Evolutionary conservation across 2,797 vertebrate species (phyloP).

Genomic region (Neolamprologus multifasciatus): DNA sequence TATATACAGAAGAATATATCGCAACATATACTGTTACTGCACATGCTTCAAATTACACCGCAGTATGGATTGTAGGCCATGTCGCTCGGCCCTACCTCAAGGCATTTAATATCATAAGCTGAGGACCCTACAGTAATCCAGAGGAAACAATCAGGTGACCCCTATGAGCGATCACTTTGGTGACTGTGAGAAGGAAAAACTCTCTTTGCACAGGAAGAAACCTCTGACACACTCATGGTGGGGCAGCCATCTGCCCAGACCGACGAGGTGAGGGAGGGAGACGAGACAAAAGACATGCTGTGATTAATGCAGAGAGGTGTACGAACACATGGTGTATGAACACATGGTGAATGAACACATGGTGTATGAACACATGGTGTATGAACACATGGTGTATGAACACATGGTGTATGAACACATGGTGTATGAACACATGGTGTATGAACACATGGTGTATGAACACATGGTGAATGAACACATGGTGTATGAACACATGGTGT

Average conservation of each 20-base stretch:
- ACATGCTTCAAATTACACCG: not conserved
- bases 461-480: not conserved
- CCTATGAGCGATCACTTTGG: not conserved
- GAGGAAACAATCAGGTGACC: not conserved
- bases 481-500: fast-evolving
- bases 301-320: fast-evolving
- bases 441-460: fast-evolving
- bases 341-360: not conserved
- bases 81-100: not conserved
- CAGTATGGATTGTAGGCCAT: not conserved
- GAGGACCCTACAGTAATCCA: not conserved
- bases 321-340: fast-evolving
- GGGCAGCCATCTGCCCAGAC: not conserved
- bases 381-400: fast-evolving
- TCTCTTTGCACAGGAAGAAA: not conserved
- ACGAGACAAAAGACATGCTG: not conserved
- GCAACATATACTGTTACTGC: not conserved
- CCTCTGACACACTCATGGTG: not conserved
- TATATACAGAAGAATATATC: not conserved
- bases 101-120: not conserved
- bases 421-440: too few species aligned
- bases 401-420: fast-evolving
- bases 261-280: not conserved
- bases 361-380: fast-evolving
- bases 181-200: not conserved